Evolutionary conservation across 2,113 vertebrate species (phyloP), one percentile per base, ranked within the genome.

Genomic region (Apaloderma vittatum): DNA sequence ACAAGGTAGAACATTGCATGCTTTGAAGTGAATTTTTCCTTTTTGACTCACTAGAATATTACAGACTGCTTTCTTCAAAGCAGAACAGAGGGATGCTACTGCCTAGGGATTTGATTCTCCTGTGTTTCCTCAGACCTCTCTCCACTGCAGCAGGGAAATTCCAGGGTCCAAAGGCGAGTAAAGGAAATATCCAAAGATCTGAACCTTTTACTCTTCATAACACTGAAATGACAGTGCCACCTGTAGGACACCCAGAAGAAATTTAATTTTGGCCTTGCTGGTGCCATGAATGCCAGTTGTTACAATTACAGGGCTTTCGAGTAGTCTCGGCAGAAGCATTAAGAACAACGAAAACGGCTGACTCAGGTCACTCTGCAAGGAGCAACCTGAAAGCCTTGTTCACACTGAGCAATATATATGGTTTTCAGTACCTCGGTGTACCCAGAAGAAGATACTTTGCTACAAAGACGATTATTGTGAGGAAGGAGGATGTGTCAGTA

Each of bases 141-240:
- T 43, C 37, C 3, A 6, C 46, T 59, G 43, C 1, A 9, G 36
- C 55, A 83, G 23, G 63, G 63, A 86, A 94, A 86, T 74, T 86
- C 55, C 55, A 68, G 34, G 32, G 30, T 66, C 20, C 43, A 51
- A 58, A 74, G 36, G 12, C 34, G 51, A 11, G 24, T 67, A 45
- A 67, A 92, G 43, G 29, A 88, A 30, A 45, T 23, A 61, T 27
- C 21, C n/a, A 87, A 45, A 65, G 40, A 57, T 40, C n/a, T 49
- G 21, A 46, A 55, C 52, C 23, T 14, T 91, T 94, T 93, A 55
- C n/a, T 91, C 67, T 78, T 77, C 76, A 86, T 66, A 57, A 91
- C 49, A 9, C 48, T 81, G 80, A 95, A 96, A 96, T 97, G 86
- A 92, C 34, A 96, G 91, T 94, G 93, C 93, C 96, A 96, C 73